Conservation (phyloP, 2,113 vertebrate species). For the Ardeotis arabs region DNA sequence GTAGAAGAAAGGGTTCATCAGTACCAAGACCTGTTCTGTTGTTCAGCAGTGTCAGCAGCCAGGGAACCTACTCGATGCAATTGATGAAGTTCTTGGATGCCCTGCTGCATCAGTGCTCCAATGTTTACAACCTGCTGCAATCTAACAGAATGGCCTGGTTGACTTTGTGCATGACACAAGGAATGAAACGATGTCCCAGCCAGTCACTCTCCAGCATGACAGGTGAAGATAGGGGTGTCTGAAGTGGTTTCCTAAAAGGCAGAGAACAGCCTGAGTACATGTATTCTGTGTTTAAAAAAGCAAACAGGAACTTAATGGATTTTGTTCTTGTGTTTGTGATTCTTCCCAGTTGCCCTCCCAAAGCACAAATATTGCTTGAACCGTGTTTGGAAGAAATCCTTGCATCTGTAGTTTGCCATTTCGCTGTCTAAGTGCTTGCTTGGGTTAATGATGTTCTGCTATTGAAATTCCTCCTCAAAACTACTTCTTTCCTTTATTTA, state of each 20-base stretch:
- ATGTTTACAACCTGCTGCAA: not conserved
- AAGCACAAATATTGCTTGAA: not conserved
- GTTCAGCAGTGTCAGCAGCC: not conserved
- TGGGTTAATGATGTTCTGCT: not conserved
- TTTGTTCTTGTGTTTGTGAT: not conserved
- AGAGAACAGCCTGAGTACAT: not conserved
- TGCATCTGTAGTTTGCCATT: fast-evolving
- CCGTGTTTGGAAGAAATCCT: not conserved
- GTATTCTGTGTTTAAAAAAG: not conserved
- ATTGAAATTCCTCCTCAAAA: not conserved
- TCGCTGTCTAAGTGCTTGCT: not conserved
- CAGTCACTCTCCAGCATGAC: not conserved
- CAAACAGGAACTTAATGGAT: not conserved
- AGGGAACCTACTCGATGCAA: not conserved
- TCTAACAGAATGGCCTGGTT: not conserved
- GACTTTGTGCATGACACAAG: not conserved
- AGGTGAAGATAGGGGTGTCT: not conserved
- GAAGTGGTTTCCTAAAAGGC: not conserved
- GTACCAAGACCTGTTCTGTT: not conserved
- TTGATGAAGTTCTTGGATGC: not conserved
- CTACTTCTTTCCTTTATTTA: not conserved
- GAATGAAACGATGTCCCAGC: not conserved
- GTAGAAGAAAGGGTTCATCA: not conserved
- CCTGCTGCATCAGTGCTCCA: not conserved
- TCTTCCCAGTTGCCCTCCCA: fast-evolving